A percentile compares a stretch with the other conserved stretches of the same genome.
phyloP scores from a whole-genome alignment of 92 coral and sea anemone species.

The Virgularia gustaviana region DNA sequence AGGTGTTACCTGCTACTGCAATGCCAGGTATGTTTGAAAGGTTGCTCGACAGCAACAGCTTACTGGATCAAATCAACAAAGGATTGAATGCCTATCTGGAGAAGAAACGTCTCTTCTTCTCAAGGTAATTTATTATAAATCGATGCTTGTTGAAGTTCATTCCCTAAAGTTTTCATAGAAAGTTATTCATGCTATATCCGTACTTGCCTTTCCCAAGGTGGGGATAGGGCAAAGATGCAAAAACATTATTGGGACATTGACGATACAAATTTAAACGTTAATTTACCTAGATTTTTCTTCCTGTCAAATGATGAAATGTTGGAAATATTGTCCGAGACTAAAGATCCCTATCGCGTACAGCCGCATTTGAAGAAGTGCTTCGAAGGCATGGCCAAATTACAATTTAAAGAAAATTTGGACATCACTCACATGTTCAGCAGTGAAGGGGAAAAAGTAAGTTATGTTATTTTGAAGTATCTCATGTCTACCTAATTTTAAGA shows the following conservation, averaged over 20 bases:
- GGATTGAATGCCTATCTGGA: conserved; percentile 96
- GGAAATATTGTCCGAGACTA: conserved; percentile 96
- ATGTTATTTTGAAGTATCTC: neutral
- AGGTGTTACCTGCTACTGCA: conserved; percentile 97
- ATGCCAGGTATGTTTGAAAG: conserved; percentile 97
- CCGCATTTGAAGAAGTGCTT: conserved; percentile 99
- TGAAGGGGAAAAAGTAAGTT: conserved; percentile 88
- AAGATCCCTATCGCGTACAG: conserved; percentile 98
- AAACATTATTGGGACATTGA: neutral
- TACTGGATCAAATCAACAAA: conserved; percentile 93
- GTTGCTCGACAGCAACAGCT: conserved; percentile 80
- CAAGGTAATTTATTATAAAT: conserved; percentile 90
- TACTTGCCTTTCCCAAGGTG: no score
- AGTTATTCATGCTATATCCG: no score
- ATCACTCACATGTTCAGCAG: conserved; percentile 96
- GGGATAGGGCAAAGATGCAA: no score
- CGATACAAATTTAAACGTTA: neutral
- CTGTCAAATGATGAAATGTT: conserved; percentile 97
- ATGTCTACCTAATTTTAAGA: no score
- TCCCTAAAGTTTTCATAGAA: no score
- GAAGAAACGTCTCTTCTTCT: conserved; percentile 95
- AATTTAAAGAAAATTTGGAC: conserved; percentile 80
- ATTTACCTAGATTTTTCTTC: conserved; percentile 75
- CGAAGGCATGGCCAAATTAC: conserved; percentile 96
- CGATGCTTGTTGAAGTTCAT: no score